phyloP scores from a whole-genome alignment of 2,888 invertebrate genomes.

The Falcaria lacertinaria region DNA sequence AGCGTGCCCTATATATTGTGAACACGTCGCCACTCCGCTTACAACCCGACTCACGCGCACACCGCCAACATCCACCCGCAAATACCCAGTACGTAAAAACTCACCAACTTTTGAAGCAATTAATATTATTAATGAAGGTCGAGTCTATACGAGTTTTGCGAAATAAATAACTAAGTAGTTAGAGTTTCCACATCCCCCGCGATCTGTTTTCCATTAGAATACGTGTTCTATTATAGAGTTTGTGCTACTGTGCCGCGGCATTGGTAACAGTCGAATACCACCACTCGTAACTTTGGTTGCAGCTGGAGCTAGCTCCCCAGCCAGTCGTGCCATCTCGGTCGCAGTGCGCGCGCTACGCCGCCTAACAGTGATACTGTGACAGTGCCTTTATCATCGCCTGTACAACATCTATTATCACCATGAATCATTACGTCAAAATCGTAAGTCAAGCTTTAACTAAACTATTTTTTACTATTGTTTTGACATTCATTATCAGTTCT shows the following conservation, averaged over 20 bases:
- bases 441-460: slow-evolving; percentile 44
- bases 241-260: slow-evolving; percentile 31
- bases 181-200: slow-evolving; percentile 26
- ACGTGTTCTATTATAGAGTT: slow-evolving; percentile 43
- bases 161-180: slow-evolving; percentile 14
- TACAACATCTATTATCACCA: slow-evolving; percentile 32
- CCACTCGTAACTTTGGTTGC: slow-evolving; percentile 56
- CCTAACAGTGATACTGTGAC: slow-evolving; percentile 56
- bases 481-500: too few species aligned
- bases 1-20: slow-evolving; percentile 72
- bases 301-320: slow-evolving; percentile 35
- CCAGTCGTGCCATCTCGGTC: slow-evolving; percentile 24
- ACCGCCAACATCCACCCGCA: slow-evolving; percentile 57
- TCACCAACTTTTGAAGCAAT: slow-evolving; percentile 30
- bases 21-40: slow-evolving; percentile 55
- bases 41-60: slow-evolving; percentile 62
- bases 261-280: slow-evolving; percentile 53
- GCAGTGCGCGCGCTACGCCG: slow-evolving; percentile 43
- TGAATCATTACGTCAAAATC: slow-evolving; percentile 65
- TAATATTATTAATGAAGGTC: slow-evolving; percentile 44
- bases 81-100: slow-evolving; percentile 57
- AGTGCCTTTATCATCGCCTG: slow-evolving; percentile 36
- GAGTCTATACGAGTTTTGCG: slow-evolving; percentile 24
- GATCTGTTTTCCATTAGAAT: slow-evolving; percentile 36
- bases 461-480: slow-evolving; percentile 4